phyloP scores from a whole-genome alignment of 2,113 vertebrate genomes.

The Alouatta palliata region DNA sequence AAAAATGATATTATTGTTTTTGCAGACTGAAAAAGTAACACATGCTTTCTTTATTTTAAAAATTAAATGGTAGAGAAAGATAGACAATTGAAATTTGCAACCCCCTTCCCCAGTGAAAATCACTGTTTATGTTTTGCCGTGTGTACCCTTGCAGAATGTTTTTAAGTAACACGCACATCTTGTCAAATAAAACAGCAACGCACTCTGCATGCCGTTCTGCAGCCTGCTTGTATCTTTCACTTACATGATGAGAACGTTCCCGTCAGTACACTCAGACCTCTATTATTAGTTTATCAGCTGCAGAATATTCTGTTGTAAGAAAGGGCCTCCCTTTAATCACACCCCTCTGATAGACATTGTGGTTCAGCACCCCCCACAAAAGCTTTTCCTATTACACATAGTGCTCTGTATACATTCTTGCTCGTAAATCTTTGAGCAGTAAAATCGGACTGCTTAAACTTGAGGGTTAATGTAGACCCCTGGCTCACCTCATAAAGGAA shows the following conservation, averaged over 20 bases:
- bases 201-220: rapidly evolving
- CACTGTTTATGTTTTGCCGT: not conserved
- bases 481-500: conserved; percentile 57
- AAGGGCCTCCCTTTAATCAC: not conserved
- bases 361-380: not conserved
- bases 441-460: not conserved
- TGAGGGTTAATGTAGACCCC: not conserved
- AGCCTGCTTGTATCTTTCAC: not conserved
- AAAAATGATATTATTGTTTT: not conserved
- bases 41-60: not conserved
- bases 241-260: rapidly evolving
- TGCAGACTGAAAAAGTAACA: not conserved
- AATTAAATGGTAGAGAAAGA: not conserved
- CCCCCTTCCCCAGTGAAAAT: not conserved
- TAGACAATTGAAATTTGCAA: not conserved
- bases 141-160: not conserved
- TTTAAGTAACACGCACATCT: not conserved
- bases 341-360: not conserved
- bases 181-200: not conserved
- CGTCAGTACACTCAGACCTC: no score
- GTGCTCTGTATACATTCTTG: not conserved
- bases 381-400: not conserved
- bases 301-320: not conserved
- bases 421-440: conserved; percentile 15
- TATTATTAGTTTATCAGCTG: not conserved